Base-by-base conservation (phyloP, 2,888 invertebrate genomes). In the Stenodema calcarata region DNA sequence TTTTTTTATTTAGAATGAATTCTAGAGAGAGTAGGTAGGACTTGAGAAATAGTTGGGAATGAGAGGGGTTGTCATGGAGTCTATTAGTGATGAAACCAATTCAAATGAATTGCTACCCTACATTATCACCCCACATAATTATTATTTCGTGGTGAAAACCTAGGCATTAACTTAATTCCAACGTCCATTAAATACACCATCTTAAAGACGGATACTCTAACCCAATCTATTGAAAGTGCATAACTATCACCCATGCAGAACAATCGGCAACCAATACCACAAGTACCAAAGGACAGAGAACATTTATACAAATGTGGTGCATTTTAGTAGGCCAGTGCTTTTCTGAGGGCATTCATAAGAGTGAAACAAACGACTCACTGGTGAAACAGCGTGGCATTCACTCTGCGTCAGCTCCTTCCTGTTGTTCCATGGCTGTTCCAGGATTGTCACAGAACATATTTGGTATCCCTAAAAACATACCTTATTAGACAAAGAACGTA, bases 371-470 rank as follows among this genome's bases (percentile, higher is more conserved):
- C 0, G 14, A 86, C 73, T 84, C 42, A 88, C 87, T 14, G 85
- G 18, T 12, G 70, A 16, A 18, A 86, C 75, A 42, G 87, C 62
- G 28, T 87, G 80, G 86, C 89, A 89, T 42, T 88, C 86, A 41
- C 78, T 87, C 30, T 87, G 88, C 23, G 89, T 88, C 1, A 89
- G 81, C 81, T 89, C 88, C 41, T 70, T 88, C n/a, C 79, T 82
- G 42, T 89, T 88, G 23, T 87, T 27, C 89, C 89, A 89, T 6
- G 89, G 87, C 62, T 88, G 88, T 44, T 88, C 89, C 88, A 88
- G 87, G 18, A 89, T 87, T 2, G 87, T 87, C 16, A 89, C 50
- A 18, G 87, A 78, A 62, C 89, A 89, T 16, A 87, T 75, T 73
- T 86, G 87, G 23, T 86, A 79, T 3, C 54, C 83, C 89, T 89